phyloP scores from a whole-genome alignment of 1,140 invertebrate genomes.

The Drusus annulatus region DNA sequence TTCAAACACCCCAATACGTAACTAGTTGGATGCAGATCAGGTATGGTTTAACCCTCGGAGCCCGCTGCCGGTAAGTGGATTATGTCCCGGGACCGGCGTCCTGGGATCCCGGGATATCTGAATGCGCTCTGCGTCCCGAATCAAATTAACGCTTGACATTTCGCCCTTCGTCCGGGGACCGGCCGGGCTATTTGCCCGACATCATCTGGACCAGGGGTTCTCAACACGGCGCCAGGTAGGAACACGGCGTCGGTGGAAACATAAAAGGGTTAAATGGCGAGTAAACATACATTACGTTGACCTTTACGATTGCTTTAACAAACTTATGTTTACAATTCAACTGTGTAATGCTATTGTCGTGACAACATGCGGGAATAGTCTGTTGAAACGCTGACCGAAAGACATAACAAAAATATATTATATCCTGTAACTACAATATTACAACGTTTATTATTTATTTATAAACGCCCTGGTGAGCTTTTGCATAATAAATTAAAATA shows the following conservation, averaged over 20 bases:
- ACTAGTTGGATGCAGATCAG: constrained; percentile 22
- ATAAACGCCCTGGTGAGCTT: too few species aligned
- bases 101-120: constrained; percentile 27
- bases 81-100: neutral
- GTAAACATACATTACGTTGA: neutral
- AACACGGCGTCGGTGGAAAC: neutral
- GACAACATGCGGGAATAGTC: too few species aligned
- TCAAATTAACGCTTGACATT: constrained; percentile 57
- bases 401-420: too few species aligned
- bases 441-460: too few species aligned
- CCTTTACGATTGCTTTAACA: neutral
- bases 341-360: too few species aligned
- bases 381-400: too few species aligned
- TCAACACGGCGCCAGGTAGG: neutral
- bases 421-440: too few species aligned
- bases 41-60: constrained; percentile 4
- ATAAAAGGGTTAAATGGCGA: neutral
- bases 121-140: constrained; percentile 44
- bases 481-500: too few species aligned
- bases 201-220: neutral
- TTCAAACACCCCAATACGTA: neutral
- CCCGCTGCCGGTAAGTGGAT: neutral
- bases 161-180: constrained; percentile 21
- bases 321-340: too few species aligned
- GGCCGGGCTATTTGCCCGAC: neutral